A percentile compares a stretch with the other conserved stretches of the same genome.
Conservation (phyloP, 1,140 invertebrate species). For the silkworm (Bombyx mori) region DNA sequence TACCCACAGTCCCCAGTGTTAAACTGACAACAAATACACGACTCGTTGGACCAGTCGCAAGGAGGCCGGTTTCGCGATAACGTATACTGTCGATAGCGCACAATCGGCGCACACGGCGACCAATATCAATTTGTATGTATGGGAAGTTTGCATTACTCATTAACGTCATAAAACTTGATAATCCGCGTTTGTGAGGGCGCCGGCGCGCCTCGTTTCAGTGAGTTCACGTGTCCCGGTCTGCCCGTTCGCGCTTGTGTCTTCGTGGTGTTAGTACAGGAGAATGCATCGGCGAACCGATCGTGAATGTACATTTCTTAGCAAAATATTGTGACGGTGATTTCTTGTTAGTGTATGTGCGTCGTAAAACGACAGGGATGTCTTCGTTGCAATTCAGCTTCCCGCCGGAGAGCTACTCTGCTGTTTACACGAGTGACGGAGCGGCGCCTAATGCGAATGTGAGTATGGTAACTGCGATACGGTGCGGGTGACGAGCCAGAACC, state of each 20-base stretch:
- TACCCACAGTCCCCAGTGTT: constrained; percentile 36
- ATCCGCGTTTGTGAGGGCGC: constrained; percentile 39
- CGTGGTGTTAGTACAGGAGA: neutral
- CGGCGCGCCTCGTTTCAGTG: constrained; percentile 33
- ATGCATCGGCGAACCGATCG: no score
- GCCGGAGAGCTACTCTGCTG: constrained; percentile 58
- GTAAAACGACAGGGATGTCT: constrained; percentile 25
- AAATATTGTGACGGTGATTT: constrained; percentile 1
- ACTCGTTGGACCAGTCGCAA: constrained; percentile 24
- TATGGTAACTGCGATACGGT: constrained; percentile 38
- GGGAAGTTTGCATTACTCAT: constrained; percentile 56
- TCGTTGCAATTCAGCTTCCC: constrained; percentile 48
- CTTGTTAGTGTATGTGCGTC: neutral
- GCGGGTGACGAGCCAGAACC: constrained; percentile 11
- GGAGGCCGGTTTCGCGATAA: constrained; percentile 37
- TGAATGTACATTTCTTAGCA: neutral
- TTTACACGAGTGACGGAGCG: constrained; percentile 45
- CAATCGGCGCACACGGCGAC: constrained; percentile 26
- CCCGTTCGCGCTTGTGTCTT: constrained; percentile 21
- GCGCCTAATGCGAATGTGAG: constrained; percentile 47
- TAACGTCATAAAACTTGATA: constrained; percentile 49
- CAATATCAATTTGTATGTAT: constrained; percentile 31
- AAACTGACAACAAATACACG: constrained; percentile 29
- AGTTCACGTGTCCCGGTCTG: constrained; percentile 26
- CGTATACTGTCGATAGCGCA: constrained; percentile 30